phyloP scores from a whole-genome alignment of 1,140 invertebrate species.

The Conus ventricosus region DNA sequence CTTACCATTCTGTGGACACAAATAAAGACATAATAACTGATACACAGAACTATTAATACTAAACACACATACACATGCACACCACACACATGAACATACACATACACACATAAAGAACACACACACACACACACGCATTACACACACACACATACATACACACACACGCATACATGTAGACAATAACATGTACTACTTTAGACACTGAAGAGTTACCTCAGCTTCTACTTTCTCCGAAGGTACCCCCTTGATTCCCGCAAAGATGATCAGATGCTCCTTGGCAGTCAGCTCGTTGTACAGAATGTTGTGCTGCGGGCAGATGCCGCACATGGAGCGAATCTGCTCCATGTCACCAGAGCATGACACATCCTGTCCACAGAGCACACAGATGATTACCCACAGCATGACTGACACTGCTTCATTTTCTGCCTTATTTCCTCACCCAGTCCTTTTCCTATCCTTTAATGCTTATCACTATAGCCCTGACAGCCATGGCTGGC shows the following conservation, averaged over 20 bases:
- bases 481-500: too few species aligned
- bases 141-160: background rate
- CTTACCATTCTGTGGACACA: too few species aligned
- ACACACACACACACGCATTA: background rate
- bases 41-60: too few species aligned
- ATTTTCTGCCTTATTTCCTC: background rate
- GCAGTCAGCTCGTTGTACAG: slow-evolving; percentile 70
- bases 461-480: too few species aligned
- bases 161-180: too few species aligned
- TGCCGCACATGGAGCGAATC: slow-evolving; percentile 66
- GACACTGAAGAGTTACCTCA: slow-evolving; percentile 6
- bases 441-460: background rate
- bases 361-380: slow-evolving; percentile 61
- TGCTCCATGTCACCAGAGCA: slow-evolving; percentile 58
- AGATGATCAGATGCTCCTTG: slow-evolving; percentile 70
- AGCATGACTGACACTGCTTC: background rate
- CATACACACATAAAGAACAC: too few species aligned
- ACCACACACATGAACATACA: background rate
- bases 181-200: too few species aligned
- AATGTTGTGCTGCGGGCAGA: slow-evolving; percentile 74
- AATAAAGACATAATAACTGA: too few species aligned
- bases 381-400: background rate
- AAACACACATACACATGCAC: background rate
- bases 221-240: slow-evolving; percentile 15
- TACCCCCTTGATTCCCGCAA: slow-evolving; percentile 73